Conservation (phyloP, 1,140 invertebrate genomes). For the Drosophila parvula region DNA sequence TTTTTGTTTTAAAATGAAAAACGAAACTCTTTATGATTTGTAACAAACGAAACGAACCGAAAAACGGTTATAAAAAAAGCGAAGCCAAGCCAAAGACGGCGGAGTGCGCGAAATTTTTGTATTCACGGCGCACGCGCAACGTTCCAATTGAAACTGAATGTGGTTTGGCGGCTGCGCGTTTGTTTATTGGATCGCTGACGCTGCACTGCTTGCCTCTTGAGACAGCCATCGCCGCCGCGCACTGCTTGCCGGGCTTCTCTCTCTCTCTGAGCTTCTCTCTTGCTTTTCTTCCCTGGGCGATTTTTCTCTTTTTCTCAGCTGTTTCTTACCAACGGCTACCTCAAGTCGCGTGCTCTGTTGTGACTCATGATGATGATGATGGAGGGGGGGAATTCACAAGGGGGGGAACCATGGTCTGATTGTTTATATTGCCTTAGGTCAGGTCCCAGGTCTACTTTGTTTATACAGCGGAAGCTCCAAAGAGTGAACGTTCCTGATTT, state of each 20-base stretch:
- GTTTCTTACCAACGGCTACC: constrained; percentile 29
- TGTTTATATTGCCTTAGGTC: constrained; percentile 72
- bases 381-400: constrained; percentile 11
- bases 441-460: constrained; percentile 63
- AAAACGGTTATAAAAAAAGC: constrained; percentile 16
- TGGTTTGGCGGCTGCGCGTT: constrained; percentile 50
- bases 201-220: constrained; percentile 30
- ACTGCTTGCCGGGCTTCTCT: constrained; percentile 58
- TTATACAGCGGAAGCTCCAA: constrained; percentile 38
- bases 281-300: not conserved
- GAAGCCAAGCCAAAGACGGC: constrained; percentile 3
- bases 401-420: not conserved
- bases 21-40: constrained; percentile 33
- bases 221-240: constrained; percentile 22
- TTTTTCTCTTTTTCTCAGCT: constrained; percentile 14
- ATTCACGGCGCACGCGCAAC: constrained; percentile 64
- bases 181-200: constrained; percentile 70
- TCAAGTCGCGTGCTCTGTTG: constrained; percentile 63
- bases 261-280: not conserved
- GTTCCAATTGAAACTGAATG: constrained; percentile 78
- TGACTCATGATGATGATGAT: constrained; percentile 15
- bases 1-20: constrained; percentile 19
- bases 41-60: constrained; percentile 53
- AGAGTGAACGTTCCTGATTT: not conserved
- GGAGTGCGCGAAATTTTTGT: constrained; percentile 45